Evolutionary conservation across 2,888 invertebrate genomes (phyloP), one percentile per base, ranked within the genome.

Genomic region (Thysanoteuthis rhombus): DNA sequence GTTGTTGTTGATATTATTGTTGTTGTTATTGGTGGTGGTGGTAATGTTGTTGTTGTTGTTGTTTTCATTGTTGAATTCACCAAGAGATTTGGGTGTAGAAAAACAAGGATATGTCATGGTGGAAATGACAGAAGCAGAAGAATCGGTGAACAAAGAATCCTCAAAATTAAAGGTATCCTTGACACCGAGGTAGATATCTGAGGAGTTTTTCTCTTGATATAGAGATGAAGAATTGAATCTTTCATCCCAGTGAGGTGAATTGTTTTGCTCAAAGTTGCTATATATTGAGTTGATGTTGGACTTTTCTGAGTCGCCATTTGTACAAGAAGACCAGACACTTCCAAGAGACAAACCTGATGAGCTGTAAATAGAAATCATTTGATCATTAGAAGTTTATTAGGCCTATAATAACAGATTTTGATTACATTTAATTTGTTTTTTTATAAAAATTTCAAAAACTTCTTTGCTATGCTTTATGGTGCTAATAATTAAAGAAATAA

Each of bases 191-290:
- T 92, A 58, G 28, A 47, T 36, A 92, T 92, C 92, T 22, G 92
- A 45, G 10, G 92, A 38, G 42, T 58, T 47, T 47, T 42, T 45
- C 92, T 92, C 92, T 47, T 47, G 92, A 36, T n/a, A 92, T 8
- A 92, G 58, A 52, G 92, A 92, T 92, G 92, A 52, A 47, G 92
- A 92, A 47, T 92, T 58, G 47, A 92, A 92, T 92, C 47, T 92
- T 47, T 92, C 92, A 92, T 92, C 58, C 92, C 92, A 92, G 42
- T 52, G 58, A 52, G 92, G 92, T n/a, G 92, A 58, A 36, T 38
- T 92, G 38, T 36, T 92, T n/a, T 92, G 58, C 38, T 92, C 93
- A 38, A 94, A 94, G 42, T 94, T 94, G 39, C 93, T 93, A 92
- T n/a, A 93, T 45, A 45, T 52, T 45, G 47, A 52, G 25, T 52